These are phyloP conservation scores for Pocillopora grandis DNA, from an alignment of 92 coral and sea anemone genomes.

Conservation along the genomic window DNA sequence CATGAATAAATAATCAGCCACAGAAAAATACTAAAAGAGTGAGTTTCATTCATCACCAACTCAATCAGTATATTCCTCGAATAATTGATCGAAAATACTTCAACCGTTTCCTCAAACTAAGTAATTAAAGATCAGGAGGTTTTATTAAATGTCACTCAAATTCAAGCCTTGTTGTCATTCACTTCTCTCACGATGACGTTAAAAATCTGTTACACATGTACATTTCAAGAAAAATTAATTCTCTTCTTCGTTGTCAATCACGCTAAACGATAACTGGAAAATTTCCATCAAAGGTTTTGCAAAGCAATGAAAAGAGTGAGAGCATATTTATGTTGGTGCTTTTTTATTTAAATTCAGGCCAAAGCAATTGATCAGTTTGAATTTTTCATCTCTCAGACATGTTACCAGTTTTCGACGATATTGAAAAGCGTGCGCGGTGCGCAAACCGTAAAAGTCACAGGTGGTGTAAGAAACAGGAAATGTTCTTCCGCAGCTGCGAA, in stretches of 20 bases:
- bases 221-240: not conserved
- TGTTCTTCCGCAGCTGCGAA: conserved; percentile 18
- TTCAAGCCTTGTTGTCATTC: not conserved
- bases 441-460: not conserved
- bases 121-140: not conserved
- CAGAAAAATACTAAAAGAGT: too few species aligned
- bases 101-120: not conserved
- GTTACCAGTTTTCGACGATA: conserved; percentile 9
- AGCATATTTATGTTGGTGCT: too few species aligned
- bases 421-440: conserved; percentile 8
- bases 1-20: too few species aligned
- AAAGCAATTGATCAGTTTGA: not conserved
- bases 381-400: not conserved
- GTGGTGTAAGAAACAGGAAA: not conserved
- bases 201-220: not conserved
- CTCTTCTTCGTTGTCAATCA: too few species aligned
- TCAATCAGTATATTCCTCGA: not conserved
- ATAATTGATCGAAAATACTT: not conserved
- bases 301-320: too few species aligned
- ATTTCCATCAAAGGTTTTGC: too few species aligned
- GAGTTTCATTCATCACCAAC: too few species aligned
- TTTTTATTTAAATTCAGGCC: too few species aligned
- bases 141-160: not conserved
- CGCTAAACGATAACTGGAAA: too few species aligned
- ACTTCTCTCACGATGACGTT: not conserved